phyloP scores from a whole-genome alignment of 2,888 invertebrate genomes.

The Trissolcus japonicus region DNA sequence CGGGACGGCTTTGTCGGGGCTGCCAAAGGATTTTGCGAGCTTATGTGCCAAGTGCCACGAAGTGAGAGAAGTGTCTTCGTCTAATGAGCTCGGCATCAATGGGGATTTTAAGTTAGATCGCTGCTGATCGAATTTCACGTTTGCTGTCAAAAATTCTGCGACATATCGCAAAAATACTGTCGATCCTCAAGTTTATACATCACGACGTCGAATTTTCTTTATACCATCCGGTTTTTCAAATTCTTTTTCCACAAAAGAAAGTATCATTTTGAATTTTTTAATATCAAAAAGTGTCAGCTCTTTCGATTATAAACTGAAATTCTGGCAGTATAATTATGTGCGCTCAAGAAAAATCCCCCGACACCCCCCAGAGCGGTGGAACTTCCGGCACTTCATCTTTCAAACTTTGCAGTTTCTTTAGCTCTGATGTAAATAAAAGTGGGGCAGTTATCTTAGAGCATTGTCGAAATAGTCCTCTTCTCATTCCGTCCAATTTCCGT shows the following conservation, averaged over 20 bases:
- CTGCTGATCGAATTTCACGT: slow-evolving; percentile 8
- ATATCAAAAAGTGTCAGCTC: too few relatives aligned
- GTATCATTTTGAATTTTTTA: too few relatives aligned
- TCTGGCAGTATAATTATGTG: too few relatives aligned
- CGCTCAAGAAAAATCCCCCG: too few relatives aligned
- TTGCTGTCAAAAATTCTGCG: neutral
- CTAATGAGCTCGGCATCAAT: slow-evolving; percentile 18
- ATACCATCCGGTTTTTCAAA: too few relatives aligned
- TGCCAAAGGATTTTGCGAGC: slow-evolving; percentile 8
- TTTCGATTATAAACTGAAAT: too few relatives aligned
- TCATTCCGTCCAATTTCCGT: slow-evolving; percentile 27
- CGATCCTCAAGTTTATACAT: too few relatives aligned
- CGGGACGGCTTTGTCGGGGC: slow-evolving; percentile 16
- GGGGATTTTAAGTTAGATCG: slow-evolving; percentile 17
- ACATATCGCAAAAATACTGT: too few relatives aligned
- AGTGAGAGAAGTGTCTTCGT: slow-evolving; percentile 24
- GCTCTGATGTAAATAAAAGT: slow-evolving; percentile 25
- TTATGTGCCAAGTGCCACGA: slow-evolving; percentile 24
- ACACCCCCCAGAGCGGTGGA: too few relatives aligned
- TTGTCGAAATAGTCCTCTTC: slow-evolving; percentile 35
- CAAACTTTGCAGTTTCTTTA: neutral
- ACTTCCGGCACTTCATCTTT: too few relatives aligned
- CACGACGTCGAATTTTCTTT: too few relatives aligned
- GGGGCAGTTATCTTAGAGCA: slow-evolving; percentile 30
- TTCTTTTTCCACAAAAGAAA: too few relatives aligned